Conservation (phyloP, 2,113 vertebrate genomes). For the Brachypodius melanocephalos region DNA sequence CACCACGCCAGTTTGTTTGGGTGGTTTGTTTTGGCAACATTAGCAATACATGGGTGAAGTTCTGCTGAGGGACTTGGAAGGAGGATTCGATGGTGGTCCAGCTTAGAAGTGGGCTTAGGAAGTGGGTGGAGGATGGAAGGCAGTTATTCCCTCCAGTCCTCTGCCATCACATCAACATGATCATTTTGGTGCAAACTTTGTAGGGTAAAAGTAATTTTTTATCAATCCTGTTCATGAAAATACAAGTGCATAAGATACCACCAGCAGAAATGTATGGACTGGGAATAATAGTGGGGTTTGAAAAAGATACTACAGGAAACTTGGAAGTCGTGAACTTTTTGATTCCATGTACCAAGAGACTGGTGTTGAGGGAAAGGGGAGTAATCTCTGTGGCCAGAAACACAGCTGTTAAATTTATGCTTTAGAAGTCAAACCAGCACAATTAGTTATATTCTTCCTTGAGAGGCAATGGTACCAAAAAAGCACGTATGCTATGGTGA, state of each 20-base stretch:
- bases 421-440: background rate
- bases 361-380: background rate
- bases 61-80: background rate
- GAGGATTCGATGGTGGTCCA: conserved; percentile 9
- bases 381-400: background rate
- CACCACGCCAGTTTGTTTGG: background rate
- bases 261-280: background rate
- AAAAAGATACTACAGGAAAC: background rate
- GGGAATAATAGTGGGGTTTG: background rate
- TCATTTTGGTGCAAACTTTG: background rate
- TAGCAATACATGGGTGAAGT: background rate
- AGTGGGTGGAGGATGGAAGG: background rate
- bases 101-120: background rate
- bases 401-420: background rate
- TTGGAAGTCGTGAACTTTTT: background rate
- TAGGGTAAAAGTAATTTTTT: background rate
- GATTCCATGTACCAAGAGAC: background rate
- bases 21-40: conserved; percentile 45
- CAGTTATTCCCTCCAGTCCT: background rate
- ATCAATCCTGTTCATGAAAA: background rate
- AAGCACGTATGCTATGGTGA: background rate
- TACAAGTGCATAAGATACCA: background rate
- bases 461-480: background rate
- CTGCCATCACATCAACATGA: background rate
- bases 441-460: background rate